These are phyloP conservation scores for Calonectris borealis DNA, from an alignment of 2,113 vertebrate species.

Conservation along the genomic window DNA sequence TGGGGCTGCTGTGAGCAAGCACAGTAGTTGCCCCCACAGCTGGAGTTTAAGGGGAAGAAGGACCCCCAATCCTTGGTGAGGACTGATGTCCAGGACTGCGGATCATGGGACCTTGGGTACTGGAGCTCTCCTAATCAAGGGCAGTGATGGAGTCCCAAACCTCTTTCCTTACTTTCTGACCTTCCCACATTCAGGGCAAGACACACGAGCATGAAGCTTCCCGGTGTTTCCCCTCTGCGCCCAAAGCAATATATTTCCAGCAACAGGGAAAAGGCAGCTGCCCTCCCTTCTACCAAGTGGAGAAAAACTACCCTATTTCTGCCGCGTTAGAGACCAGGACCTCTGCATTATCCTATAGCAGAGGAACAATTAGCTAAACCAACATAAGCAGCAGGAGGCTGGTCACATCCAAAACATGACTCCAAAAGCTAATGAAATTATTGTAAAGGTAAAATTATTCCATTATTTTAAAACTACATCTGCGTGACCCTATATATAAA, in stretches of 20 bases:
- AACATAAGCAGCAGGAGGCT: not conserved
- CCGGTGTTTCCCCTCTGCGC: not conserved
- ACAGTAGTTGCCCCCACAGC: fast-evolving
- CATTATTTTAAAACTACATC: not conserved
- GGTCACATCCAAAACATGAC: not conserved
- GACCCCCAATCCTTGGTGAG: fast-evolving
- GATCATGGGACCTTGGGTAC: too few species aligned
- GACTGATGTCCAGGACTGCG: not conserved
- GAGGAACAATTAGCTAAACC: not conserved
- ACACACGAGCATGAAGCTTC: not conserved
- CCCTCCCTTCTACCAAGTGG: not conserved
- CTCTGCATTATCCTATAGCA: not conserved
- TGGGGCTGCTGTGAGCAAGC: not conserved
- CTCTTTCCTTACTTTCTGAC: not conserved
- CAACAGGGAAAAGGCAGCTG: not conserved
- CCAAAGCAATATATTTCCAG: not conserved
- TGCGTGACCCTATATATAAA: not conserved
- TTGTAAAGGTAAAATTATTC: not conserved
- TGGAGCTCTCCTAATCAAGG: not conserved
- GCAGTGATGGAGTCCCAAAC: not conserved
- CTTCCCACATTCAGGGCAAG: not conserved
- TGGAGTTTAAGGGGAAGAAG: not conserved
- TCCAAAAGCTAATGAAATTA: not conserved
- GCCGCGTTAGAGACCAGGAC: not conserved
- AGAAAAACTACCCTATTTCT: not conserved